A percentile compares a stretch with the other conserved stretches of the same genome.
Evolutionary conservation across 2,113 vertebrate species (phyloP).

Genomic region (Rhinoderma darwinii): DNA sequence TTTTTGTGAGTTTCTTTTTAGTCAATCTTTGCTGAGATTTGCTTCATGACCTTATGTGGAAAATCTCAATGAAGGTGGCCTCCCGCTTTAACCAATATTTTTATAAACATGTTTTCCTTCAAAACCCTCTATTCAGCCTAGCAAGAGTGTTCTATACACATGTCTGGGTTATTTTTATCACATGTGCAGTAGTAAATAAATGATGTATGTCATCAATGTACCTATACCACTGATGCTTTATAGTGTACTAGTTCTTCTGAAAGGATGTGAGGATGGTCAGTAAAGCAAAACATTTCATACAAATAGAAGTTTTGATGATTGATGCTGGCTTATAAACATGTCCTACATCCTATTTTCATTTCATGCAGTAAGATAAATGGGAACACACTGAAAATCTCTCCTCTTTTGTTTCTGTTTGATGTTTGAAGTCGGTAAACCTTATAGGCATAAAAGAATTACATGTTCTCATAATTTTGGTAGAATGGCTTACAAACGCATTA

Average conservation of each 20-base stretch:
- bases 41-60: neutral
- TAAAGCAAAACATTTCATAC: constrained; percentile 34
- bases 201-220: neutral
- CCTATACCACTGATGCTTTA: constrained; percentile 19
- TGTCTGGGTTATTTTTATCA: neutral
- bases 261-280: constrained; percentile 43
- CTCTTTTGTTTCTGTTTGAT: constrained; percentile 48
- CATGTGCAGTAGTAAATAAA: neutral
- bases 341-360: constrained; percentile 37
- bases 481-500: neutral
- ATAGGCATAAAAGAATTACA: constrained; percentile 10
- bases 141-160: neutral
- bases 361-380: constrained; percentile 45
- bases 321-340: constrained; percentile 30
- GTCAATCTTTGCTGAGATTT: neutral
- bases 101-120: neutral
- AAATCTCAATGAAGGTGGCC: too few relatives aligned
- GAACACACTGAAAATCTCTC: constrained; percentile 44
- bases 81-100: neutral
- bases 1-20: too few relatives aligned
- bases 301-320: too few relatives aligned
- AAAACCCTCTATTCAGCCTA: neutral
- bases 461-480: constrained; percentile 25
- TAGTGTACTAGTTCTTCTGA: constrained; percentile 5
- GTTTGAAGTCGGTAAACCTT: constrained; percentile 27